Base-by-base conservation (phyloP, 2,113 vertebrate genomes). In the Cercocebus atys region DNA sequence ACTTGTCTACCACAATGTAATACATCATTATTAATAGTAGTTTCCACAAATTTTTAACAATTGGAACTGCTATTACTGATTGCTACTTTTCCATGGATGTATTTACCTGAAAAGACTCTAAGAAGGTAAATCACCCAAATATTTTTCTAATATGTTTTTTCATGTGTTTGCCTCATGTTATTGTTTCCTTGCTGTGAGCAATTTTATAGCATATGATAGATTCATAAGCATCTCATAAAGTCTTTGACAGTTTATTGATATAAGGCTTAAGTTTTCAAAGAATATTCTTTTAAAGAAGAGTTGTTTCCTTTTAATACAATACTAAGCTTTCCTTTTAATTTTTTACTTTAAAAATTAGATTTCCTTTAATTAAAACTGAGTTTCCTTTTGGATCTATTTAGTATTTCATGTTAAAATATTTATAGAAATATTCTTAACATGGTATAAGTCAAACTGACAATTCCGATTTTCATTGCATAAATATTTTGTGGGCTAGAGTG, bases 121-220 rank as follows among this genome's bases (percentile, higher is more conserved):
- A 96, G 52, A 88, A 93, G 94, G 5, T 86, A 94, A 97, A 78
- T 90, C 50, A 96, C 25, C 95, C 61, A 97, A 73, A n/a, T 94
- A n/a, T 68, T 95, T 93, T 93, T 78, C 70, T 85, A 95, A 93
- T 76, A 68, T 78, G 66, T 30, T 82, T 94, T 59, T 45, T n/a
- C 30, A 72, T 73, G 59, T 91, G 40, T 52, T 88, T 82, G 16
- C 32, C 18, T 90, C 32, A 38, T 87, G 78, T 90, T 93, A 94
- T 86, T 25, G 0, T 87, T 94, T 91, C 12, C 35, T 76, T 78
- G 25, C 20, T 92, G 12, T 93, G 38, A 88, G 10, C 7, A 96
- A 52, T 90, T 97, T 96, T 68, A 85, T 61, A 88, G 35, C 9
- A 85, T 75, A 52, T 64, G 59, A 52, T 25, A 66, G 7, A 94